Conservation (phyloP, 1,140 invertebrate species). For the Psilanteris sp. region DNA sequence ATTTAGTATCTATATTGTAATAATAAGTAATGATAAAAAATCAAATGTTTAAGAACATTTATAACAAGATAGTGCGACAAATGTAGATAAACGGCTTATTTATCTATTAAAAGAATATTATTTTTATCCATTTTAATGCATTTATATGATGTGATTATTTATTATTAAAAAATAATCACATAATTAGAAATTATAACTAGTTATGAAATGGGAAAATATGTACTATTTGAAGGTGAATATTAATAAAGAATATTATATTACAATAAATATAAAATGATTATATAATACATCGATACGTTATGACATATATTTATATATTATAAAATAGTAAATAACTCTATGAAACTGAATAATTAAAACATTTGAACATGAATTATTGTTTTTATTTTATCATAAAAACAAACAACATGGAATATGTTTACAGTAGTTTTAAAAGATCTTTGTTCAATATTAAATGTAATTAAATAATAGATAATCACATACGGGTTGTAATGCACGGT, state of each 20-base stretch:
- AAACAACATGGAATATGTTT: no score
- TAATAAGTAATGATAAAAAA: conserved; percentile 15
- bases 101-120: conserved; percentile 13
- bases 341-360: conserved; percentile 10
- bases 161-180: neutral
- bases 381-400: no score
- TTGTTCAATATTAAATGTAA: conserved; percentile 12
- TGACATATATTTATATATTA: conserved; percentile 1
- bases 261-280: neutral
- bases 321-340: no score
- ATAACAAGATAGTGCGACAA: conserved; percentile 14
- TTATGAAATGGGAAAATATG: no score
- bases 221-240: no score
- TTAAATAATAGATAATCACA: conserved; percentile 56
- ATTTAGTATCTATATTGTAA: conserved; percentile 23
- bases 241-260: no score
- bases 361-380: no score
- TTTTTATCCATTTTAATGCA: conserved; percentile 10
- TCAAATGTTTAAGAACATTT: conserved; percentile 21
- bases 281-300: conserved; percentile 15
- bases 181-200: neutral
- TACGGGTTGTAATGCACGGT: conserved; percentile 59
- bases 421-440: conserved; percentile 18
- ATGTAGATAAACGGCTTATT: conserved; percentile 20
- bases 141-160: conserved; percentile 3